Evolutionary conservation across 2,113 vertebrate genomes (phyloP), one percentile per base, ranked within the genome.

Genomic region (Erythrocebus patas): DNA sequence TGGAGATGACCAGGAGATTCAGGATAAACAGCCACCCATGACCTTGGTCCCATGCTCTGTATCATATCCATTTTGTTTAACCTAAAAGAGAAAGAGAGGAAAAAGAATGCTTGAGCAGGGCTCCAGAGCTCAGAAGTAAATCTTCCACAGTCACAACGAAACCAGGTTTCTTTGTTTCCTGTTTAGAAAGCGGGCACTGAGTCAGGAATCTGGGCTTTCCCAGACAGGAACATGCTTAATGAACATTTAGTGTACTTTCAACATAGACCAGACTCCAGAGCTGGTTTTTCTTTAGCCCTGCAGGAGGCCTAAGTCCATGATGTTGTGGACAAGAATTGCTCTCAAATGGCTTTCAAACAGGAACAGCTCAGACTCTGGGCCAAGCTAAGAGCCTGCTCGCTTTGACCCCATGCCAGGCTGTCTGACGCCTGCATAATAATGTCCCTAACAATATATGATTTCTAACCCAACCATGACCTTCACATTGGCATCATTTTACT

Each of bases 91-190:
- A 85, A 66, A 52, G 20, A 85, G 50, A 82, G 73, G n/a, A 25
- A n/a, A 91, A 86, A 79, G 22, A 86, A 55, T 23, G 57, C 25
- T 68, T 52, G 64, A 80, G 22, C n/a, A 30, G 50, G n/a, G 68
- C 25, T 30, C 30, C 78, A 94, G 91, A 89, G 61, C 70, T 92
- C 45, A 89, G 48, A 91, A 84, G 72, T 97, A 97, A 97, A 96
- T 96, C 75, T 95, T 55, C 57, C 68, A 79, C 8, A 80, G 68
- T 70, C 84, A 96, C 78, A 97, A 92, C 70, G 35, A 91, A 89
- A 83, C 66, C 45, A 70, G 6, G 32, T 45, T 89, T 92, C 76
- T 95, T 88, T 84, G 61, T 96, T 97, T 98, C 88, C 93, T 96
- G 80, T 91, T 89, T 70, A 86, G 84, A 93, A 94, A 87, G 72